These are phyloP conservation scores for Anoplolepis gracilipes DNA, from an alignment of 1,140 invertebrate genomes.

Conservation along the genomic window DNA sequence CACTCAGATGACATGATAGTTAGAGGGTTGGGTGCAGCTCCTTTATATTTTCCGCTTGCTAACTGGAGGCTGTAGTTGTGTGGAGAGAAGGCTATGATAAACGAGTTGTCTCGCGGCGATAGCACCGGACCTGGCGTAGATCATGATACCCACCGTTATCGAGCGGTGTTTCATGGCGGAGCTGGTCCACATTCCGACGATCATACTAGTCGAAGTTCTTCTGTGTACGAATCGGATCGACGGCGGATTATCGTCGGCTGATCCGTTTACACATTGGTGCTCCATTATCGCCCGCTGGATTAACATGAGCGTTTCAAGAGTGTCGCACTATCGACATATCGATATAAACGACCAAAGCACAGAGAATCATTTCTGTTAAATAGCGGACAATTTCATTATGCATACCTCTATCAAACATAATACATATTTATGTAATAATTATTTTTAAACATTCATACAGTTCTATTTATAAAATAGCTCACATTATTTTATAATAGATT, in stretches of 20 bases:
- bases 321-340: slow-evolving; percentile 35
- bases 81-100: slow-evolving; percentile 44
- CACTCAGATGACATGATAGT: slow-evolving; percentile 27
- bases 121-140: slow-evolving; percentile 53
- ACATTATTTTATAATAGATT: neutral
- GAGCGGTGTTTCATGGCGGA: slow-evolving; percentile 52
- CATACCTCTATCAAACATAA: no score
- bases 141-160: slow-evolving; percentile 52
- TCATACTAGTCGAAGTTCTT: slow-evolving; percentile 60
- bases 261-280: slow-evolving; percentile 74
- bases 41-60: slow-evolving; percentile 50
- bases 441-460: neutral
- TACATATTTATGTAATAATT: neutral
- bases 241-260: slow-evolving; percentile 69
- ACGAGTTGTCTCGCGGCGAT: slow-evolving; percentile 62
- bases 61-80: slow-evolving; percentile 28
- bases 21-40: neutral
- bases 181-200: slow-evolving; percentile 38
- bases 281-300: slow-evolving; percentile 71
- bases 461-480: neutral
- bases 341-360: neutral
- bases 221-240: slow-evolving; percentile 64
- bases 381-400: neutral
- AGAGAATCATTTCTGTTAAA: neutral
- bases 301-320: slow-evolving; percentile 32